phyloP scores from a whole-genome alignment of 2,113 vertebrate species.

The Glaucidium brasilianum region DNA sequence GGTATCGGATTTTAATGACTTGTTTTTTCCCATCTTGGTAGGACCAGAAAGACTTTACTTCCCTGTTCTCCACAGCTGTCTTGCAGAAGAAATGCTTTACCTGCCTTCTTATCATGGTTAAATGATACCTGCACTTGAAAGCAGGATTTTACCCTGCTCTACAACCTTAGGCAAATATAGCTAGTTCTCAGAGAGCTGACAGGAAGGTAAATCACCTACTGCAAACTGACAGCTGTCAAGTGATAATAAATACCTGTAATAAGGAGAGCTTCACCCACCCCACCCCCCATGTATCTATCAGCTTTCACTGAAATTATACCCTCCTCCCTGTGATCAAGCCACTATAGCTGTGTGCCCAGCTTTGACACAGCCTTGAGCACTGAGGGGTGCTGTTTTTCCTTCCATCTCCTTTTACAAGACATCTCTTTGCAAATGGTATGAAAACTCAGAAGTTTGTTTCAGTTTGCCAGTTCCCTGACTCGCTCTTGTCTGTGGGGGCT shows the following conservation, averaged over 20 bases:
- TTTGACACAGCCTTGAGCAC: neutral
- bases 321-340: slow-evolving; percentile 13
- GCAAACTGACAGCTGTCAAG: slow-evolving; percentile 57
- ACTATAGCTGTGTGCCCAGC: neutral
- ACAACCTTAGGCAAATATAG: slow-evolving; percentile 43
- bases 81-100: slow-evolving; percentile 20
- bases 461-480: neutral
- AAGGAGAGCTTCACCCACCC: neutral
- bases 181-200: slow-evolving; percentile 56
- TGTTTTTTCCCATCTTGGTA: slow-evolving; percentile 19
- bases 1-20: slow-evolving; percentile 55
- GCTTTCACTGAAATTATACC: slow-evolving; percentile 34
- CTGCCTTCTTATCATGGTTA: slow-evolving; percentile 22
- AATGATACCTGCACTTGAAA: slow-evolving; percentile 50
- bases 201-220: slow-evolving; percentile 47
- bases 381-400: neutral
- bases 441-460: neutral
- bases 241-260: slow-evolving; percentile 45
- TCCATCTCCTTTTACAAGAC: neutral
- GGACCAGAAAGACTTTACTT: slow-evolving; percentile 30
- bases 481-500: neutral
- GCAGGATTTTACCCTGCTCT: slow-evolving; percentile 13
- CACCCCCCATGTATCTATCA: neutral
- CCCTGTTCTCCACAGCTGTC: neutral
- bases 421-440: neutral